Percentiles rank a stretch among this genome's conserved stretches.
phyloP scores from a whole-genome alignment of 2,113 vertebrate species.

The Plecturocebus donacophilus region DNA sequence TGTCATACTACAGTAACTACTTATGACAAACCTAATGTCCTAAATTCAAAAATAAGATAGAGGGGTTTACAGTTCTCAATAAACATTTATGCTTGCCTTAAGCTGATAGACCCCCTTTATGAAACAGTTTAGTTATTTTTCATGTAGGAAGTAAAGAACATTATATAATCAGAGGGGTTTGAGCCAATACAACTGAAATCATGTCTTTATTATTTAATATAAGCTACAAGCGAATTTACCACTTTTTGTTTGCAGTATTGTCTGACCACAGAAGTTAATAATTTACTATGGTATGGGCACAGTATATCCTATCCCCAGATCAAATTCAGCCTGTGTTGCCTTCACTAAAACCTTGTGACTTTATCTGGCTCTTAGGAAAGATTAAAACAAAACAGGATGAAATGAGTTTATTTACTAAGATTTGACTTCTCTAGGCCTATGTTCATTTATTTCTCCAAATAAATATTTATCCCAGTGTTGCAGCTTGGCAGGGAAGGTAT shows the following conservation, averaged over 20 bases:
- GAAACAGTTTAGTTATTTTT: conserved; percentile 78
- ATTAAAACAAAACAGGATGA: conserved; percentile 69
- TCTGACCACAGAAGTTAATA: conserved; percentile 70
- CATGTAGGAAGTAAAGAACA: conserved; percentile 66
- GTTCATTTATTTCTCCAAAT: conserved; percentile 64
- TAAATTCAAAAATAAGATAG: conserved; percentile 87
- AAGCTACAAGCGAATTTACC: conserved; percentile 61
- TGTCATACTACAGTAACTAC: conserved; percentile 85
- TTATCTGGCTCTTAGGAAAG: conserved; percentile 65
- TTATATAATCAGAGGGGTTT: conserved; percentile 80
- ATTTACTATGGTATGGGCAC: conserved; percentile 25
- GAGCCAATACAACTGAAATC: conserved; percentile 72
- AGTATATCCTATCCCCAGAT: conserved; percentile 56
- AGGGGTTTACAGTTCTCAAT: conserved; percentile 82
- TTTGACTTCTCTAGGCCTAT: conserved; percentile 58
- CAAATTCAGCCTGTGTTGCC: conserved; percentile 51
- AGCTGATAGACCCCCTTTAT: conserved; percentile 72
- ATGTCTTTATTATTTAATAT: conserved; percentile 61
- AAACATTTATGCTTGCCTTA: conserved; percentile 83
- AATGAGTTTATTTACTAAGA: conserved; percentile 64
- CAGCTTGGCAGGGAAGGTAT: conserved; percentile 60
- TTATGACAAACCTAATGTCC: conserved; percentile 87
- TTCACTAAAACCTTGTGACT: conserved; percentile 49
- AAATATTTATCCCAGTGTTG: conserved; percentile 76
- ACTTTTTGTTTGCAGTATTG: not conserved